Evolutionary conservation across 2,113 vertebrate genomes (phyloP).

Genomic region (Xenopus borealis): DNA sequence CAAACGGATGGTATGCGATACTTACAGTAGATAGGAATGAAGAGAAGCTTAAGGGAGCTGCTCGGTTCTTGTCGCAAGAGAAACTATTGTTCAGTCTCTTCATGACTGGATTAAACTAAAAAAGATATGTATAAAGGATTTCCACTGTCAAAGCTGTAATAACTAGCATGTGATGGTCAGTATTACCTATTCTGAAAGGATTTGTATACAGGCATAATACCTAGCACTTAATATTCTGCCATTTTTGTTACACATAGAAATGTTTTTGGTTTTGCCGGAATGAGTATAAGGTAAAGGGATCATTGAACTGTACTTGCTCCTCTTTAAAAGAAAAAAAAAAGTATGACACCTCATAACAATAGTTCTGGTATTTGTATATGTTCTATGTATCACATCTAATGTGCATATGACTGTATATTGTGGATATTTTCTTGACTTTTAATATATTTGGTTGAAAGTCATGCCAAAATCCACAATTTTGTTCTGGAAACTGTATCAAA

Average conservation of each 20-base stretch:
- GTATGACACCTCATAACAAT: too few relatives aligned
- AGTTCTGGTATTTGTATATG: background rate
- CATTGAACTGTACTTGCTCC: background rate
- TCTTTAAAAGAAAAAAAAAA: background rate
- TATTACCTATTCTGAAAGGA: conserved; percentile 41
- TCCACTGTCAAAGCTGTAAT: conserved; percentile 78
- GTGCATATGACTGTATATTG: conserved; percentile 14
- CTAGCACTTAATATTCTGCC: background rate
- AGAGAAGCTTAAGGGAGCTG: conserved; percentile 83
- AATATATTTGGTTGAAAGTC: conserved; percentile 3
- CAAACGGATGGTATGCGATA: conserved; percentile 80
- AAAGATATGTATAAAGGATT: conserved; percentile 80
- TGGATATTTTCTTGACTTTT: conserved; percentile 23
- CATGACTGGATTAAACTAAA: conserved; percentile 81
- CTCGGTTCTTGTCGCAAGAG: conserved; percentile 76
- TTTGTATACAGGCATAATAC: background rate
- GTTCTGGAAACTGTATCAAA: background rate
- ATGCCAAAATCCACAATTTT: background rate
- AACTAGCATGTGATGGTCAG: background rate
- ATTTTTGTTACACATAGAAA: background rate
- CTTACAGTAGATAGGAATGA: conserved; percentile 88
- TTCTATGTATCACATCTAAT: conserved; percentile 7
- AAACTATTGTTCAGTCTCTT: conserved; percentile 76
- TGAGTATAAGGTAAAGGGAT: conserved; percentile 18
- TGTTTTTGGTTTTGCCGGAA: background rate